These are phyloP conservation scores for Haliclona indistincta DNA, from an alignment of 37 sponge, comb jelly and placozoan species.

Conservation along the genomic window DNA sequence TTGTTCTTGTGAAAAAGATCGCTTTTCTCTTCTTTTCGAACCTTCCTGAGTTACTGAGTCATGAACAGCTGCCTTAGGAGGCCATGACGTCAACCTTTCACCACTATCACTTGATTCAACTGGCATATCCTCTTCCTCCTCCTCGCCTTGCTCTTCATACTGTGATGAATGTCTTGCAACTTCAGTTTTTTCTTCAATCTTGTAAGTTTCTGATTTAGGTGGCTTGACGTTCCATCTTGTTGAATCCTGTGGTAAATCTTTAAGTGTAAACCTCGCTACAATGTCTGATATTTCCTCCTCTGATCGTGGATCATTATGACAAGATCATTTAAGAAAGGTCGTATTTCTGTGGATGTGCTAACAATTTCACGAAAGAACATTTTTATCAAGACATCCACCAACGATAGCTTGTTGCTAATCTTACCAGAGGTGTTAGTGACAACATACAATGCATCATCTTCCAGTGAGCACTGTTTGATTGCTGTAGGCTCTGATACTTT, in stretches of 20 bases:
- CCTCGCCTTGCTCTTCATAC: no score
- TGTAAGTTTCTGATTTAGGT: not conserved
- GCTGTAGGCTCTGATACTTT: no score
- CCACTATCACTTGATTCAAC: no score
- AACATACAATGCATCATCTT: constrained; percentile 22
- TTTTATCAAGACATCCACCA: not conserved
- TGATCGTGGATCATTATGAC: constrained; percentile 13
- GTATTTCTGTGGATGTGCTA: no score
- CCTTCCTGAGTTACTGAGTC: no score
- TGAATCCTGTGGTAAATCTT: constrained; percentile 4
- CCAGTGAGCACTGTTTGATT: not conserved
- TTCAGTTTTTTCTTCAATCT: not conserved
- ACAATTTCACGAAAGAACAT: not conserved
- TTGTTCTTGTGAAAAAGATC: no score
- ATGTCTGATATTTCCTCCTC: constrained; percentile 13
- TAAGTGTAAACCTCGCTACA: not conserved
- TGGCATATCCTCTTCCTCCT: no score
- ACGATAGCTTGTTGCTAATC: not conserved
- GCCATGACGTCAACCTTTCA: no score
- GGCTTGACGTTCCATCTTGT: constrained; percentile 8
- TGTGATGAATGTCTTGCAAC: no score
- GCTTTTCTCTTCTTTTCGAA: no score
- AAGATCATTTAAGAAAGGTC: constrained; percentile 2
- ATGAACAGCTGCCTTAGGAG: no score
- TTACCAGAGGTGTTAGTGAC: constrained; percentile 16